Evolutionary conservation across 2,797 vertebrate species (phyloP).

Genomic region (Pyrrhura leucotis): DNA sequence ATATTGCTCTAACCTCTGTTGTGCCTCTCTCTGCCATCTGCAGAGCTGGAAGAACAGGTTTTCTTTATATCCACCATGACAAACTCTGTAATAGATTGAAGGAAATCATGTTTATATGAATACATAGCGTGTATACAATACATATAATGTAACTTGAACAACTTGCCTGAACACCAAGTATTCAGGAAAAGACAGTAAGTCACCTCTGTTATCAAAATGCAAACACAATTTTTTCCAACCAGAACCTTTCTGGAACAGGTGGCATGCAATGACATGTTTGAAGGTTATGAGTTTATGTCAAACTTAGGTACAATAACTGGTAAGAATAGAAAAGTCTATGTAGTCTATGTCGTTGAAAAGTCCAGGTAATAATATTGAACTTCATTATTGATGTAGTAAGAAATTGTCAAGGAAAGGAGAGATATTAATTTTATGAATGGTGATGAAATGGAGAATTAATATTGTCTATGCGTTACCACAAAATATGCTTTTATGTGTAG

Average conservation of each 20-base stretch:
- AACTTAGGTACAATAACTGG: background rate
- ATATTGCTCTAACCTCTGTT: conserved; percentile 49
- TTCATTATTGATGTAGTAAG: background rate
- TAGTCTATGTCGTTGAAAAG: background rate
- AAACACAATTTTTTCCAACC: conserved; percentile 44
- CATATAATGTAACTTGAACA: conserved; percentile 43
- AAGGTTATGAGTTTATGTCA: conserved; percentile 10
- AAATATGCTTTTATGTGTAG: background rate
- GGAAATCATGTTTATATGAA: conserved; percentile 61
- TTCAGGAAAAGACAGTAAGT: conserved; percentile 55
- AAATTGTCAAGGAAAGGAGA: background rate
- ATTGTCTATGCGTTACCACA: background rate
- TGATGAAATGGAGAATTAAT: background rate
- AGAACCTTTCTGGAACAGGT: conserved; percentile 22
- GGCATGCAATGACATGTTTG: background rate
- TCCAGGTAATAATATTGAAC: background rate
- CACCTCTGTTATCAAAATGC: conserved; percentile 46
- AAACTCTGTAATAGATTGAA: conserved; percentile 33
- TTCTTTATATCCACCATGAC: conserved; percentile 31
- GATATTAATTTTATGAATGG: background rate
- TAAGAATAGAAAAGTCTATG: background rate
- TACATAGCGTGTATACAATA: conserved; percentile 43
- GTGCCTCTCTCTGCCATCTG: conserved; percentile 38
- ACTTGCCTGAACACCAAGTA: conserved; percentile 53
- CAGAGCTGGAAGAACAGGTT: conserved; percentile 60